Conservation (phyloP, 2,797 vertebrate species). For the Austrolebias charrua region DNA sequence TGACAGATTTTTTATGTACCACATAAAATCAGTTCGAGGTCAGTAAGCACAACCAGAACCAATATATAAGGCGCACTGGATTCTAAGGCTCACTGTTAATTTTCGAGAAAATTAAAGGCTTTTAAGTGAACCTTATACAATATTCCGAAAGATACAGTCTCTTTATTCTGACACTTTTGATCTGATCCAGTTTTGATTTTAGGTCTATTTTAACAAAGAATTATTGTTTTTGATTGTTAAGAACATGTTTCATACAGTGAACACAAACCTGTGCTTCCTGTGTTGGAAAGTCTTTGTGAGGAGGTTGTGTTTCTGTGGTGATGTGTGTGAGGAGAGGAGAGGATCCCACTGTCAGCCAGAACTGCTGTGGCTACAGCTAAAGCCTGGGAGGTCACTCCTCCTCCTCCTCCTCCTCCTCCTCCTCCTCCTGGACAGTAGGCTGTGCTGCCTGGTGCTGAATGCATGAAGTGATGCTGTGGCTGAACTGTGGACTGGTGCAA, state of each 20-base stretch:
- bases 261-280: conserved; percentile 79
- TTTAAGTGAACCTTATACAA: no score
- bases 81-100: no score
- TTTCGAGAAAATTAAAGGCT: no score
- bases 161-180: no score
- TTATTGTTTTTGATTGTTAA: no score
- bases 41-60: no score
- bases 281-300: conserved; percentile 86
- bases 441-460: conserved; percentile 81
- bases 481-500: conserved; percentile 81
- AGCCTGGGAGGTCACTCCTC: conserved; percentile 83
- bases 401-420: conserved; percentile 74
- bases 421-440: conserved; percentile 76
- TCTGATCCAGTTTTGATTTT: no score
- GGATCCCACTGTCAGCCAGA: conserved; percentile 84
- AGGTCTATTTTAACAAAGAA: no score
- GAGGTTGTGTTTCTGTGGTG: conserved; percentile 85
- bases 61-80: no score
- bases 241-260: background rate
- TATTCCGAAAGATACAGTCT: no score
- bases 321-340: conserved; percentile 83
- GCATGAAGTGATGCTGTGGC: conserved; percentile 91
- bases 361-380: conserved; percentile 83
- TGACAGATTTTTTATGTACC: no score
- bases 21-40: no score